phyloP scores from a whole-genome alignment of 2,888 invertebrate species.

The Microctonus aethiopoides region DNA sequence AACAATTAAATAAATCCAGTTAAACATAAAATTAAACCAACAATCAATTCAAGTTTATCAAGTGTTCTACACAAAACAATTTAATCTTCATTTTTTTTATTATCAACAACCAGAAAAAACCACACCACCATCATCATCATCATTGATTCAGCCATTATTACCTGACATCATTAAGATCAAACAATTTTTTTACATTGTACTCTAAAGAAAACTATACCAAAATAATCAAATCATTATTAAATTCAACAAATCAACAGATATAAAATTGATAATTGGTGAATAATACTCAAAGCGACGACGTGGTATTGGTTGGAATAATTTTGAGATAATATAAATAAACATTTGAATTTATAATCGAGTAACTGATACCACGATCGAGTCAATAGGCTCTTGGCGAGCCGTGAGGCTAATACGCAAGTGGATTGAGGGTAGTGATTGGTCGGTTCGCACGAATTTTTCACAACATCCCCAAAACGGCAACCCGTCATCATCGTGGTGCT shows the following conservation, averaged over 20 bases:
- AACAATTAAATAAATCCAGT: not conserved
- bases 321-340: conserved; percentile 7
- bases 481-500: conserved; percentile 65
- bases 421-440: conserved; percentile 58
- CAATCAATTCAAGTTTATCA: conserved; percentile 18
- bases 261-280: not conserved
- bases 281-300: not conserved
- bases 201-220: not conserved
- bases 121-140: no score
- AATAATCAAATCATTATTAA: not conserved
- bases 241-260: not conserved
- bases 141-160: not conserved
- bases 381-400: conserved; percentile 56
- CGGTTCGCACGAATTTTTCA: conserved; percentile 63
- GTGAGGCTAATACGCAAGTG: conserved; percentile 57
- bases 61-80: not conserved
- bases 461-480: conserved; percentile 67
- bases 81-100: not conserved
- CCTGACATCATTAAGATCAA: not conserved
- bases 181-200: not conserved
- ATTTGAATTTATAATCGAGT: conserved; percentile 2
- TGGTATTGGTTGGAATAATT: not conserved
- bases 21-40: conserved; percentile 28
- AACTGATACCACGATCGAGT: conserved; percentile 60
- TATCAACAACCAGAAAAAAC: not conserved